These are phyloP conservation scores for Pseudomyrmex pallidus DNA, from an alignment of 1,140 invertebrate species.

Conservation along the genomic window DNA sequence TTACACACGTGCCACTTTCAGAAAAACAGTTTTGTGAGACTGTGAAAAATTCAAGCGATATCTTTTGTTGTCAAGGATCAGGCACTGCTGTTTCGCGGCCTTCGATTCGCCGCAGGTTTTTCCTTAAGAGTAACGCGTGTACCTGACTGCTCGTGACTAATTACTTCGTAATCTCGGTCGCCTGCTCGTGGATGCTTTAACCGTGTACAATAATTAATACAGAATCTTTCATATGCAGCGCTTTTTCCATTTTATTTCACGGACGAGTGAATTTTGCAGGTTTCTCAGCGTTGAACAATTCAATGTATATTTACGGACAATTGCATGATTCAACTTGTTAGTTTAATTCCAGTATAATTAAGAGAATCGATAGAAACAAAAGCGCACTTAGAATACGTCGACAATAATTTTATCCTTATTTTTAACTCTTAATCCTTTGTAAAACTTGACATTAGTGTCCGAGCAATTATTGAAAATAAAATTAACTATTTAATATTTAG, in stretches of 20 bases:
- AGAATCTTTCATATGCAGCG: slow-evolving; percentile 54
- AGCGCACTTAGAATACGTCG: no score
- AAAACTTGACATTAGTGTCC: no score
- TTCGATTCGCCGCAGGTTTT: slow-evolving; percentile 52
- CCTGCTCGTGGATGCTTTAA: slow-evolving; percentile 18
- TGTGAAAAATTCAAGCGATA: neutral
- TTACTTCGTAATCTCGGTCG: slow-evolving; percentile 31
- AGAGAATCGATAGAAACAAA: no score
- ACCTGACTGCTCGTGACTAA: slow-evolving; percentile 45
- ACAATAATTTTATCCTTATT: no score
- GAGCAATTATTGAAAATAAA: no score
- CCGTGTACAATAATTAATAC: slow-evolving; percentile 55
- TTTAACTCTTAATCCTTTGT: no score
- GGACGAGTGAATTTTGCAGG: neutral
- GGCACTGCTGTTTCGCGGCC: neutral
- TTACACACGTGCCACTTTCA: no score
- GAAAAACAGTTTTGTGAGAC: no score
- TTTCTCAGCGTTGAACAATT: neutral
- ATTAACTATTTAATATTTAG: no score
- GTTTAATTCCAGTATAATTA: no score
- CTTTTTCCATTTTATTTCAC: slow-evolving; percentile 7
- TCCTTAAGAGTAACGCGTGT: slow-evolving; percentile 52
- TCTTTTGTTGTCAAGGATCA: neutral
- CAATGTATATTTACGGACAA: neutral
- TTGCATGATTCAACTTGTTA: neutral